Evolutionary conservation across 2,888 invertebrate species (phyloP).

Genomic region (Trachelus stipa): DNA sequence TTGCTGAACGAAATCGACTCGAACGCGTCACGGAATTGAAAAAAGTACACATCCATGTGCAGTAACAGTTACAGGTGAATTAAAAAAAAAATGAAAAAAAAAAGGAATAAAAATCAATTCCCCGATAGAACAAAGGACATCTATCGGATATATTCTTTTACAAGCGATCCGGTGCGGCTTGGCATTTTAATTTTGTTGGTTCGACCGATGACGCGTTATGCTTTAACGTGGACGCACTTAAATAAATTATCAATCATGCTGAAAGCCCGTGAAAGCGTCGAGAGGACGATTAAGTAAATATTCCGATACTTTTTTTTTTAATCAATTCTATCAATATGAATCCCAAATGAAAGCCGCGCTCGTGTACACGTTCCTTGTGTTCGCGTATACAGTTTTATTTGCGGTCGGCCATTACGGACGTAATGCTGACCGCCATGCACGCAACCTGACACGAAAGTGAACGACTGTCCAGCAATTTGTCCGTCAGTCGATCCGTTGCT

Average conservation of each 20-base stretch:
- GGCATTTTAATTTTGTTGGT: slow-evolving; percentile 44
- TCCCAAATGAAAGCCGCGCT: not conserved
- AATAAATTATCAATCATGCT: slow-evolving; percentile 58
- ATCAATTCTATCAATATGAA: slow-evolving; percentile 20
- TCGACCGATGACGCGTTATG: slow-evolving; percentile 39
- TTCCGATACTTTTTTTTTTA: slow-evolving; percentile 35
- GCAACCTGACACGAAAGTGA: not conserved
- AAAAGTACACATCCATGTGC: not conserved
- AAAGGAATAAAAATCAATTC: not conserved
- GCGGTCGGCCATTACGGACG: not conserved
- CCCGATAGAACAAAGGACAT: not conserved
- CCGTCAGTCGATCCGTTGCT: not conserved
- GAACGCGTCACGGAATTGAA: not conserved
- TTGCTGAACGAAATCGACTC: not conserved
- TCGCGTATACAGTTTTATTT: not conserved
- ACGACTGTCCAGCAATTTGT: not conserved
- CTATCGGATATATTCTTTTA: not conserved
- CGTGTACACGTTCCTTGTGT: not conserved
- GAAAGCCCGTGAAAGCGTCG: slow-evolving; percentile 45
- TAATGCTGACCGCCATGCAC: not conserved
- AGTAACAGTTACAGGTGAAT: not conserved
- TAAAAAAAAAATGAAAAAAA: not conserved
- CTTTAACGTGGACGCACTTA: slow-evolving; percentile 51
- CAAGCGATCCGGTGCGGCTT: slow-evolving; percentile 4
- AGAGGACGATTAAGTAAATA: slow-evolving; percentile 44